Base-by-base conservation (phyloP, 2,888 invertebrate species). In the Trachelus troglodyta region DNA sequence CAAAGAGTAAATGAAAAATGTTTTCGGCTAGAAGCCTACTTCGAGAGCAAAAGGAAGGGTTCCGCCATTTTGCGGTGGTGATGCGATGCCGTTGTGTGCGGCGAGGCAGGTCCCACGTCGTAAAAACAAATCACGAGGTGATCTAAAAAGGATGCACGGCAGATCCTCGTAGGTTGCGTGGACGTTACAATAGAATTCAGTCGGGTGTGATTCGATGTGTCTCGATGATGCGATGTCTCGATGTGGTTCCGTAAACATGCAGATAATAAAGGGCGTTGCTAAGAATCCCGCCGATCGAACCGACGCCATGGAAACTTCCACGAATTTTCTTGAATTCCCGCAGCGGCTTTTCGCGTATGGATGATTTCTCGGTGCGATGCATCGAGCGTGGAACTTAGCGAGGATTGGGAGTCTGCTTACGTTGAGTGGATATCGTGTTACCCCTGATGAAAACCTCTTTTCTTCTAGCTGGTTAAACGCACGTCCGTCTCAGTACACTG, bases 41-140 rank as follows among this genome's bases (percentile, higher is more conserved):
- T 56, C 56, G 30, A 71, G 34, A 71, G 74, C 35, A 33, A 68
- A 68, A 75, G 75, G 68, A 68, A 56, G 33, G 78, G 35, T 74
- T 81, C 83, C 79, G 83, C 83, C 83, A 83, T 83, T 83, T 83
- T 83, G 83, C 82, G 82, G 80, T 79, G 76, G 78, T 79, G 71
- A 76, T 75, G 73, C 69, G 73, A 73, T 73, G 33, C 69, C 79
- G 74, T 77, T 69, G 37, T 40, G 34, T 35, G 34, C 33, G 76
- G 31, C 69, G 69, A 34, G 75, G n/a, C 74, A 34, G 35, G 78
- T 76, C 80, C 81, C 80, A 81, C 81, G 81, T 79, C 71, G 77
- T 71, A 69, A 56, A 71, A 71, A 31, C 71, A 71, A 71, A 71
- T 71, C 56, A 56, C 56, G 56, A 56, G 56, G 56, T 56, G 56